A percentile compares a stretch with the other conserved stretches of the same genome.
These are phyloP conservation scores for Nothobranchius kuhntae DNA, from an alignment of 2,113 vertebrate genomes.

Conservation along the genomic window DNA sequence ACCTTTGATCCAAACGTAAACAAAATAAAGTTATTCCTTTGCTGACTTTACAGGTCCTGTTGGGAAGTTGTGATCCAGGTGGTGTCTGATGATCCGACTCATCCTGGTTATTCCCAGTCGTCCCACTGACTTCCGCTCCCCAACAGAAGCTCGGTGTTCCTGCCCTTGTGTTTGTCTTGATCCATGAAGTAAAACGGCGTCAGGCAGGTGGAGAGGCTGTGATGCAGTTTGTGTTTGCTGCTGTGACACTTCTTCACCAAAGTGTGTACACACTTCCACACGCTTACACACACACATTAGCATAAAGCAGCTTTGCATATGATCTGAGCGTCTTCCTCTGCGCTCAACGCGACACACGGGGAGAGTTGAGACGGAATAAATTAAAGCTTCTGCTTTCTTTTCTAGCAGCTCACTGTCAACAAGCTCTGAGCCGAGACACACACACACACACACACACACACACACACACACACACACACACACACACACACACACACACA, in stretches of 20 bases:
- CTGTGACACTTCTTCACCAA: slow-evolving; percentile 43
- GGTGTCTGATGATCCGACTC: no score
- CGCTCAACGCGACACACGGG: slow-evolving; percentile 39
- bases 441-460: no score
- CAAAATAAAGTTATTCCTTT: no score
- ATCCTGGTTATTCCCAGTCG: no score
- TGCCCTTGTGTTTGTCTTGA: slow-evolving; percentile 18
- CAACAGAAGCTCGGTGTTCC: neutral
- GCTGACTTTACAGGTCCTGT: no score
- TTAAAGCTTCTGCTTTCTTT: slow-evolving; percentile 51
- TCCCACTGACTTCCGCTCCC: neutral
- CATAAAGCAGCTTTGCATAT: slow-evolving; percentile 74
- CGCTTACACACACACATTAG: slow-evolving; percentile 45
- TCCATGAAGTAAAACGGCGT: slow-evolving; percentile 11
- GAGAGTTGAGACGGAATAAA: slow-evolving; percentile 48
- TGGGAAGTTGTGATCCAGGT: no score
- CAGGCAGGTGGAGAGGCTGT: slow-evolving; percentile 54
- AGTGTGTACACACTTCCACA: slow-evolving; percentile 22
- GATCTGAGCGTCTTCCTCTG: slow-evolving; percentile 61
- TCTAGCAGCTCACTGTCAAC: slow-evolving; percentile 56
- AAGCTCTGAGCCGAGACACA: slow-evolving; percentile 1
- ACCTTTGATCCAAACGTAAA: no score
- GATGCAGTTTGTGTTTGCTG: slow-evolving; percentile 58
- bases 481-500: neutral
- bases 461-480: no score